These are phyloP conservation scores for Stenichneumon culpator DNA, from an alignment of 2,888 invertebrate genomes.

Conservation along the genomic window DNA sequence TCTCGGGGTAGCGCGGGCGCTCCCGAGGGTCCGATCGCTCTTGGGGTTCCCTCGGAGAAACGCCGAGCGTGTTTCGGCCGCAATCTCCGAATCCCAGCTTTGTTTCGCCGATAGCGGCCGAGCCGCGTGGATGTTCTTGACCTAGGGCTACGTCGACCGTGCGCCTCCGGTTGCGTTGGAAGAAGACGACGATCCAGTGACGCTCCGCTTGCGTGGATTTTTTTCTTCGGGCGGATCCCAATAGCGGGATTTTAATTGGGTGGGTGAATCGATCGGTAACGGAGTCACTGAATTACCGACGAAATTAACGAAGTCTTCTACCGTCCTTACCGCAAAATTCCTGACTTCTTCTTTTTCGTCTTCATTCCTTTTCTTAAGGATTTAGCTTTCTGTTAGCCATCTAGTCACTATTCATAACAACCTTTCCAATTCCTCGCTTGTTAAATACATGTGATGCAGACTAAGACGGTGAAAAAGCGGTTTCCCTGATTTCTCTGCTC, in stretches of 20 bases:
- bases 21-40: conserved; percentile 60
- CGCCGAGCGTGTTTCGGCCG: conserved; percentile 30
- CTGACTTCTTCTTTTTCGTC: no score
- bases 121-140: conserved; percentile 31
- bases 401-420: no score
- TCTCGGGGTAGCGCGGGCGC: conserved; percentile 23
- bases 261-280: conserved; percentile 25
- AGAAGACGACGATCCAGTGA: not conserved
- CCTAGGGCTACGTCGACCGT: conserved; percentile 47
- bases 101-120: conserved; percentile 38
- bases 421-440: no score
- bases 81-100: conserved; percentile 34
- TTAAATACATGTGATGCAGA: no score
- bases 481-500: no score
- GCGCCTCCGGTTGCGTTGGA: not conserved
- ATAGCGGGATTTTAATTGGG: no score
- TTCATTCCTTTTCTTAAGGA: no score
- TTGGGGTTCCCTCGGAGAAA: conserved; percentile 25
- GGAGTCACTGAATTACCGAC: no score
- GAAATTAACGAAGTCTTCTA: no score
- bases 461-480: no score
- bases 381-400: no score
- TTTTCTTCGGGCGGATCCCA: not conserved
- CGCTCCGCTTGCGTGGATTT: not conserved
- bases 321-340: not conserved